phyloP scores from a whole-genome alignment of 2,888 invertebrate species.

The Tipula vernalis region DNA sequence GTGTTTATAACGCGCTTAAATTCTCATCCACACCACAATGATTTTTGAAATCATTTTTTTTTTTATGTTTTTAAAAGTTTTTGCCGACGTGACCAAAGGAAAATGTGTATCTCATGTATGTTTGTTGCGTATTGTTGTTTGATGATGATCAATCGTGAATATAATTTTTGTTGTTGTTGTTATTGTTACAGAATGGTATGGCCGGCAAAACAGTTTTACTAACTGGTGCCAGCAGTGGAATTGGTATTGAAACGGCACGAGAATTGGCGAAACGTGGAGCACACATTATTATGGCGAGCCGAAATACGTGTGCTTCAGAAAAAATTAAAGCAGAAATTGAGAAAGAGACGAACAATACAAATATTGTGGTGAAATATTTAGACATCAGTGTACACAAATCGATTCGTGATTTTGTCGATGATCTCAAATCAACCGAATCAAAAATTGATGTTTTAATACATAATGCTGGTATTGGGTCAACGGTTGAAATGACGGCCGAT shows the following conservation, averaged over 20 bases:
- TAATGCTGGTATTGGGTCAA: conserved; percentile 60
- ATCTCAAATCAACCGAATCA: conserved; percentile 52
- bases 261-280: neutral
- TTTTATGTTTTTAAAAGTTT: neutral
- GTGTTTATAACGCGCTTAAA: neutral
- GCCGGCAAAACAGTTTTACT: neutral
- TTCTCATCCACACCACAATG: neutral
- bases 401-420: conserved; percentile 61
- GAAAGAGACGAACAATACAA: conserved; percentile 47
- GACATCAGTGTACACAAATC: conserved; percentile 59
- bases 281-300: neutral
- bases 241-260: neutral
- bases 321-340: conserved; percentile 45
- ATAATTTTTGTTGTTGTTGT: too few species aligned
- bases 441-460: conserved; percentile 55
- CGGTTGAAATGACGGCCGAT: conserved; percentile 56
- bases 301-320: neutral
- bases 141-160: neutral
- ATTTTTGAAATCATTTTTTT: neutral
- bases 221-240: neutral
- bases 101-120: neutral
- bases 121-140: neutral
- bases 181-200: neutral
- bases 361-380: conserved; percentile 51
- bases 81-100: neutral